Base-by-base conservation (phyloP, 2,888 invertebrate genomes). In the Apoda limacodes region DNA sequence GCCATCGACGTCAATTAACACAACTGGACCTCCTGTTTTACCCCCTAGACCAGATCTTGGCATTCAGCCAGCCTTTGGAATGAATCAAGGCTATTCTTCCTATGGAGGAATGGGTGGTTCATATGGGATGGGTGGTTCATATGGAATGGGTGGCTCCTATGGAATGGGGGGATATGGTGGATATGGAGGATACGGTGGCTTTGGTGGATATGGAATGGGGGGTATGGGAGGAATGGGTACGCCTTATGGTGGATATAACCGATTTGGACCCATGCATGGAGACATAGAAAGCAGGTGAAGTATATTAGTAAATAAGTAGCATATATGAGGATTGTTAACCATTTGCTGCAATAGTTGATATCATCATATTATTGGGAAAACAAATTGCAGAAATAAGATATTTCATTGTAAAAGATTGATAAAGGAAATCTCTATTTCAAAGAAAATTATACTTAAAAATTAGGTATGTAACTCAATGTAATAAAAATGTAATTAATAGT, bases 251-350 rank as follows among this genome's bases (percentile, higher is more conserved):
- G 68, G 76, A 27, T 83, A 66, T 33, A 81, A 76, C 41, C 55
- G 66, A 43, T 60, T 58, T 36, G 69, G 71, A 22, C 72, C 66
- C 9, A 72, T 71, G 66, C 72, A 80, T 58, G 82, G 82, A 39
- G 86, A 88, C 54, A 75, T 83, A 35, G 88, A 88, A 66, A 85
- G 83, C 62, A 83, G 88, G 83, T 86, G 55, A 43, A 46, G 42
- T 17, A n/a, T n/a, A n/a, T n/a, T n/a, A n/a, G n/a, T n/a, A n/a
- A n/a, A n/a, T n/a, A n/a, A n/a, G n/a, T n/a, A n/a, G n/a, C n/a
- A n/a, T n/a, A n/a, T n/a, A n/a, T n/a, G n/a, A n/a, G n/a, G n/a
- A n/a, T n/a, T n/a, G n/a, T n/a, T n/a, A n/a, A n/a, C n/a, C n/a
- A n/a, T n/a, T n/a, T n/a, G n/a, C n/a, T n/a, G n/a, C n/a, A n/a